Conservation (phyloP, 1,140 invertebrate species). For the Mylabris phalerata region DNA sequence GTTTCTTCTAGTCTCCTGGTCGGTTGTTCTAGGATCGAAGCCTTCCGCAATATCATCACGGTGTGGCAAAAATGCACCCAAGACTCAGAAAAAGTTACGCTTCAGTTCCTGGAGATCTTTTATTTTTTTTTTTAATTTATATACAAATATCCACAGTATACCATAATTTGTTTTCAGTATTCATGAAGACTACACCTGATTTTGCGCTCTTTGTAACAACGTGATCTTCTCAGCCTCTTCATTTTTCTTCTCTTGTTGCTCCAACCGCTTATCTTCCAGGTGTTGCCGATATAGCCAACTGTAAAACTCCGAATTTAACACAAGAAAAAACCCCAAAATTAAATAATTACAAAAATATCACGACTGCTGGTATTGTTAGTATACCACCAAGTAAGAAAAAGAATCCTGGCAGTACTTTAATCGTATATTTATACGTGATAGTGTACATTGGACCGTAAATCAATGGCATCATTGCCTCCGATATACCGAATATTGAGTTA, state of each 20-base stretch:
- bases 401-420: constrained; percentile 65
- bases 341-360: constrained; percentile 67
- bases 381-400: constrained; percentile 71
- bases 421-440: constrained; percentile 60
- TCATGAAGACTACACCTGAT: too few species aligned
- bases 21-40: too few species aligned
- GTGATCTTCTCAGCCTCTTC: constrained; percentile 1
- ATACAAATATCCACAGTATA: too few species aligned
- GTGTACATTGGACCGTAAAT: constrained; percentile 75
- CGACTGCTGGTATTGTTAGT: constrained; percentile 63
- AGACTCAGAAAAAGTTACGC: too few species aligned
- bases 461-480: constrained; percentile 71
- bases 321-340: not conserved
- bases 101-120: too few species aligned
- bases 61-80: too few species aligned
- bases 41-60: too few species aligned
- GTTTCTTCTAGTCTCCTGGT: too few species aligned
- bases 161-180: too few species aligned
- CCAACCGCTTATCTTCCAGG: constrained; percentile 36
- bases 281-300: constrained; percentile 52
- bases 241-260: constrained; percentile 2
- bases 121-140: too few species aligned
- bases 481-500: constrained; percentile 70
- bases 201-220: not conserved
- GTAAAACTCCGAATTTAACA: constrained; percentile 11